Base-by-base conservation (phyloP, 2,888 invertebrate genomes). In the Amphipoea lucens region DNA sequence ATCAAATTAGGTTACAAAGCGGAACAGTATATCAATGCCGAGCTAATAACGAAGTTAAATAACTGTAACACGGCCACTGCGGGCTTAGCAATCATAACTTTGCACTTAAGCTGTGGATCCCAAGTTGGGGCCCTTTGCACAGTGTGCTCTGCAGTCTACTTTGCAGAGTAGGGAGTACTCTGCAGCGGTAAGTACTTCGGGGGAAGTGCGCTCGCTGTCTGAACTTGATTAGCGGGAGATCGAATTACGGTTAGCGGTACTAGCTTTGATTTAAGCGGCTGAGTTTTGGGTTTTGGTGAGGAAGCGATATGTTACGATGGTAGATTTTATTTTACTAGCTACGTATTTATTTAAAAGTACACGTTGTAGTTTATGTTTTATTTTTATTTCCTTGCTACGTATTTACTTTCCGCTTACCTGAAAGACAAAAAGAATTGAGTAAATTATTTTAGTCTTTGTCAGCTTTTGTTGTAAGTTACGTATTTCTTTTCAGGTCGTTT, bases 21-120 rank as follows among this genome's bases (percentile, higher is more conserved):
- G 69, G 88, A 69, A 87, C 85, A 85, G 74, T 88, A 81, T 86
- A 83, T 88, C 88, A 89, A 83, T 83, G 83, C 48, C 57, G 51
- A 78, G 81, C 65, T 87, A 81, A 86, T 90, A 90, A 90, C 84
- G 74, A 82, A 86, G 90, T 89, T 83, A 88, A 81, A 76, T 77
- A 87, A 84, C 71, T 81, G 80, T 84, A 85, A 74, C 80, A 68
- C 70, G 78, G 75, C 62, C 66, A 78, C 74, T 57, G 73, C 72
- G 79, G 65, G 82, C 81, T 90, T 82, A 87, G 88, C 85, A 89
- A 86, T 90, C 90, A 90, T 90, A 90, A 90, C 91, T 90, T 90
- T 85, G 82, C 89, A 88, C 90, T 90, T 88, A 88, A 87, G 83
- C 83, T 29, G 75, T 67, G 77, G 78, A 79, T 78, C 74, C 67